phyloP scores from a whole-genome alignment of 2,797 vertebrate genomes.

The Characodon lateralis region DNA sequence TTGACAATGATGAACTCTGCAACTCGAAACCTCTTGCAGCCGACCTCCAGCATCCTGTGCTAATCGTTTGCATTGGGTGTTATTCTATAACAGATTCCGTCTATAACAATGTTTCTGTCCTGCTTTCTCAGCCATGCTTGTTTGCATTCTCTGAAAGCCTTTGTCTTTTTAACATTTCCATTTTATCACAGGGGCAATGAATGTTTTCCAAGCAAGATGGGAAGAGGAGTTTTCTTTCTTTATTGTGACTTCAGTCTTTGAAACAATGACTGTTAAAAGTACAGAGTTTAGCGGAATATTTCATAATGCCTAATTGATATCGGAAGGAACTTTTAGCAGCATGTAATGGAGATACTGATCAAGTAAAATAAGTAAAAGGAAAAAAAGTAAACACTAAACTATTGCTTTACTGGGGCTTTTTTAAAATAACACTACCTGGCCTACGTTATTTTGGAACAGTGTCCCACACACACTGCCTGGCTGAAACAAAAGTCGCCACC shows the following conservation, averaged over 20 bases:
- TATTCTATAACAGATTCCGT: neutral
- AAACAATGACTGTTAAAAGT: neutral
- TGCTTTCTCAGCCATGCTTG: neutral
- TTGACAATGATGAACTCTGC: neutral
- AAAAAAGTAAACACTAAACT: neutral
- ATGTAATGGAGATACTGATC: neutral
- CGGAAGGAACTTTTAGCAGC: neutral
- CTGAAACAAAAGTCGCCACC: too few species aligned
- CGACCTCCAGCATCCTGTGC: neutral
- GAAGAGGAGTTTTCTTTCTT: neutral
- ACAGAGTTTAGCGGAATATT: neutral
- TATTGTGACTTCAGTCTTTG: neutral
- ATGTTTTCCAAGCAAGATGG: neutral
- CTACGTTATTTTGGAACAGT: too few species aligned
- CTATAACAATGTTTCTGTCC: neutral
- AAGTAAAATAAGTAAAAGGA: neutral
- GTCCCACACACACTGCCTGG: too few species aligned
- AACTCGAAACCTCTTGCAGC: neutral
- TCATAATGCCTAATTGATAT: neutral
- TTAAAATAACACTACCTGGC: too few species aligned
- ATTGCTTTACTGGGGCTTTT: neutral
- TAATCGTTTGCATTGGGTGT: neutral
- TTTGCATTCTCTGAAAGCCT: neutral
- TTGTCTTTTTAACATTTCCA: neutral
- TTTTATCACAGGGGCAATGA: too few species aligned